Evolutionary conservation across 2,888 invertebrate species (phyloP), one percentile per base, ranked within the genome.

Genomic region (Heliconius cydno): DNA sequence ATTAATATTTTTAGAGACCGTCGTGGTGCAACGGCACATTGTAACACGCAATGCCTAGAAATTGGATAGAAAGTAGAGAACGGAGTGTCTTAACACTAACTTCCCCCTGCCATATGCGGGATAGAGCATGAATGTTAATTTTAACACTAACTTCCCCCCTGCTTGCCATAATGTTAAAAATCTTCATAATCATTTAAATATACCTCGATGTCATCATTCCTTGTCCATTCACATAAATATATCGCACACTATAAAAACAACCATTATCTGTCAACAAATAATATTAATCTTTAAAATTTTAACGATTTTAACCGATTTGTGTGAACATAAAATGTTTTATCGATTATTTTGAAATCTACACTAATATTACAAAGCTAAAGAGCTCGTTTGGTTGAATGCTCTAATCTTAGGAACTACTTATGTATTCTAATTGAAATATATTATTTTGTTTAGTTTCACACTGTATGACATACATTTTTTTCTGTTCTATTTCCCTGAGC

Each of bases 321-420:
- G 22, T 30, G 30, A 25, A 73, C 34, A 15, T 34, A 34, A 38
- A 34, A 57, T 15, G 10, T n/a, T 57, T 60, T 60, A 38, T 34
- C 73, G 57, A 60, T 73, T 72, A 60, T 72, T 30, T 73, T 19
- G 57, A 57, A 73, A 60, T 65, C 25, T 65, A 60, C n/a, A 60
- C 12, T 60, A 60, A 60, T 60, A 60, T 60, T 60, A n/a, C 1
- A n/a, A 60, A 12, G 10, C 22, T 3, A 2, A 60, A 60, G 57
- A 60, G 57, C 10, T 60, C 22, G 60, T 60, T 60, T 4, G n/a
- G 60, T 60, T 60, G n/a, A 60, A 60, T n/a, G 10, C 12, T 3
- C 4, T 60, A 10, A 12, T 60, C n/a, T 3, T 52, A 60, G 12
- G 10, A n/a, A n/a, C 4, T n/a, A 60, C 3, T n/a, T 22, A 22